Evolutionary conservation across 2,797 vertebrate species (phyloP), one percentile per base, ranked within the genome.

Genomic region (Poecile montanus): DNA sequence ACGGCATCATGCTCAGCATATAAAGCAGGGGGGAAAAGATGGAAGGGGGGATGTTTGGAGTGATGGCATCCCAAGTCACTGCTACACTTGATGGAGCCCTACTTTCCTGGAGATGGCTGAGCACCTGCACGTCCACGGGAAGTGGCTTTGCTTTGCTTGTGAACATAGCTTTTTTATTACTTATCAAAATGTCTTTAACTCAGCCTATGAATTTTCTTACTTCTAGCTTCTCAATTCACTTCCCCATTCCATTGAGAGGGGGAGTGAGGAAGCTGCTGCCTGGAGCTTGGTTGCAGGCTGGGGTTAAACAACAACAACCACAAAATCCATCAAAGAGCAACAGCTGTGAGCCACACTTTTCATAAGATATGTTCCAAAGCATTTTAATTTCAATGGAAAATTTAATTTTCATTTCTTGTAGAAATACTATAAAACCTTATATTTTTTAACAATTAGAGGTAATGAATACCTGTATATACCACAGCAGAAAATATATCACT

Each of bases 41-140:
- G 40, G 40, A 68, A 54, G 42, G 10, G 14, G 4, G 9, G 3
- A 61, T 67, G 34, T 54, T 19, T 48, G 34, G 26, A 61, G 34
- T 23, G 26, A 42, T 54, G 40, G 18, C 0, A 0, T 68, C 54
- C 30, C 53, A 40, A 66, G 30, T 11, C 40, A 44, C 36, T 1
- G 1, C 19, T 20, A 38, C 23, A 22, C 70, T 38, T n/a, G 42
- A 76, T 30, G 32, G n/a, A 76, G 36, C 12, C 32, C 10, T 13
- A 4, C 8, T 16, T 57, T 10, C 23, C 63, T 30, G 63, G 44
- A 70, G 23, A 44, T 50, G 14, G 19, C 27, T 63, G 44, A 83
- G 44, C 32, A 76, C 27, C 32, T 38, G 27, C 32, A 26, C 26
- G 42, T 19, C 56, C 36, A 10, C 0, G 0, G 6, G 13, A 89